Evolutionary conservation across 2,888 invertebrate species (phyloP).

Genomic region (Drosophila nigricruria): DNA sequence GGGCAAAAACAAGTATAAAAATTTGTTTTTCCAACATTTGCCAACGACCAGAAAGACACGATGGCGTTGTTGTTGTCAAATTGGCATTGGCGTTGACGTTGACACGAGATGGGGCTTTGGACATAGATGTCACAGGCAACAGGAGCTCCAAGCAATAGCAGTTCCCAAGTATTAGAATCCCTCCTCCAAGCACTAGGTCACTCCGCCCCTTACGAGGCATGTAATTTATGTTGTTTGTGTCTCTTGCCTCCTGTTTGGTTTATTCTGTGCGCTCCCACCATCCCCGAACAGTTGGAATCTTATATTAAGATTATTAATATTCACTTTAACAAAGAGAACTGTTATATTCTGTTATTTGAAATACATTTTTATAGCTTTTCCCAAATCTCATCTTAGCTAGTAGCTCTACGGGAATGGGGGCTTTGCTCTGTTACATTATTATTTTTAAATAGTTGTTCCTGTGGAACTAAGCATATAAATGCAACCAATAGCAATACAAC

Average conservation of each 20-base stretch:
- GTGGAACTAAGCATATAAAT: not conserved
- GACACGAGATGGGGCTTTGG: slow-evolving; percentile 36
- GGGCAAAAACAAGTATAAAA: slow-evolving; percentile 77
- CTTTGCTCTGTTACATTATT: not conserved
- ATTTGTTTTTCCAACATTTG: slow-evolving; percentile 82
- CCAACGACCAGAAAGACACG: slow-evolving; percentile 68
- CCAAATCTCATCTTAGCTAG: not conserved
- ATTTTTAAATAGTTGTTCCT: not conserved
- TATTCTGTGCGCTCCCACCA: not conserved
- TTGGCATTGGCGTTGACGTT: slow-evolving; percentile 39
- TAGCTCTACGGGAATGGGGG: not conserved
- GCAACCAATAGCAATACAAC: no score
- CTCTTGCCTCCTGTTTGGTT: slow-evolving; percentile 35
- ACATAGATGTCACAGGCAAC: slow-evolving; percentile 37
- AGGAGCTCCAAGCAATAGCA: slow-evolving; percentile 2
- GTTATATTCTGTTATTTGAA: not conserved
- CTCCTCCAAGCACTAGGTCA: slow-evolving; percentile 4
- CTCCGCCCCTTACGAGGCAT: slow-evolving; percentile 23
- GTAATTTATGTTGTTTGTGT: slow-evolving; percentile 74
- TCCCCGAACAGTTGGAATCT: not conserved
- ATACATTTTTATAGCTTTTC: not conserved
- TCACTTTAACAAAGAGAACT: not conserved
- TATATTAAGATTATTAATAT: slow-evolving; percentile 7
- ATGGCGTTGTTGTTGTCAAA: slow-evolving; percentile 36
- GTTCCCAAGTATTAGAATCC: slow-evolving; percentile 3